Conservation (phyloP, 1,140 invertebrate species). For the Chlorops oryzae region DNA sequence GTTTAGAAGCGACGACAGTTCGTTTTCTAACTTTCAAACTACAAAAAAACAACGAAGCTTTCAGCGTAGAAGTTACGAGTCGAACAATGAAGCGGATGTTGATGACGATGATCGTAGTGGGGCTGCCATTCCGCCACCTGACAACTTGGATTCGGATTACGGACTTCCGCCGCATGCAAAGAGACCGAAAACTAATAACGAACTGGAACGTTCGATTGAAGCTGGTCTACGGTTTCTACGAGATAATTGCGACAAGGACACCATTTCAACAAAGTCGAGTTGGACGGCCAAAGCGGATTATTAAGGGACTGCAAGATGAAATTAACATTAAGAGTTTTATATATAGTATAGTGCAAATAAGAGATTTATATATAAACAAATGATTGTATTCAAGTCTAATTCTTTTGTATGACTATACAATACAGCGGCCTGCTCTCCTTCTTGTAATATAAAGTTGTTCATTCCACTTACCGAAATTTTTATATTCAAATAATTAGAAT, state of each 20-base stretch:
- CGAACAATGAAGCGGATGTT: conserved; percentile 9
- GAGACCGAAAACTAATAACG: conserved; percentile 24
- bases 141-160: conserved; percentile 58
- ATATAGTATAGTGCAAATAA: no score
- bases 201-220: conserved; percentile 58
- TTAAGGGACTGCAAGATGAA: conserved; percentile 13
- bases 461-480: no score
- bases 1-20: not conserved
- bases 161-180: conserved; percentile 20
- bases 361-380: no score
- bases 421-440: no score
- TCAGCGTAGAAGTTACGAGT: conserved; percentile 29
- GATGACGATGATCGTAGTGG: conserved; percentile 30
- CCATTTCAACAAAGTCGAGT: conserved; percentile 29
- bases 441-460: no score
- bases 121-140: conserved; percentile 58
- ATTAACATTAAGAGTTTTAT: no score
- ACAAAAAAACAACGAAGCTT: conserved; percentile 25
- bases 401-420: no score
- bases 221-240: conserved; percentile 64
- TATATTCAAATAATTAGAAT: no score
- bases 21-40: conserved; percentile 28
- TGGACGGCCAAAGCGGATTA: conserved; percentile 46
- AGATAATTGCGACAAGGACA: conserved; percentile 53
- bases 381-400: no score